Conservation (phyloP, 2,113 vertebrate genomes). For the Myrmecophaga tridactyla region DNA sequence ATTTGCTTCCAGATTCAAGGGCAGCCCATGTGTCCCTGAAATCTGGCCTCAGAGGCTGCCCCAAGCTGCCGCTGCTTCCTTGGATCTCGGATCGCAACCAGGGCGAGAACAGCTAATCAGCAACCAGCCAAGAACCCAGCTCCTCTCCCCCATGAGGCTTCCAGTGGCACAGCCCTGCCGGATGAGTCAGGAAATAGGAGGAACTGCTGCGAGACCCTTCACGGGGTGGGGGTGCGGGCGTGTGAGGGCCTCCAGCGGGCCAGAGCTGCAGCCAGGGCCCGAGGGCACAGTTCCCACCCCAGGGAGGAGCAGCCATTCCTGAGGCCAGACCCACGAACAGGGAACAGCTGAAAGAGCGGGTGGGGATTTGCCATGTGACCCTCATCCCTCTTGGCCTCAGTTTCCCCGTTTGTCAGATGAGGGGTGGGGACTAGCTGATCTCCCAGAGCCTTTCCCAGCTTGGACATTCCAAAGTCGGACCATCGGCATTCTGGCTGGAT, state of each 20-base stretch:
- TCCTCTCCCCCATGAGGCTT: not conserved
- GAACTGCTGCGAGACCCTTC: not conserved
- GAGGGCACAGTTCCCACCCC: not conserved
- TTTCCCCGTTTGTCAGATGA: not conserved
- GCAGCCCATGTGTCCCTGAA: not conserved
- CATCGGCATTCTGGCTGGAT: not conserved
- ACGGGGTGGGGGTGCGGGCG: not conserved
- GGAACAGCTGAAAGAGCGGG: not conserved
- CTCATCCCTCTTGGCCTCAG: not conserved
- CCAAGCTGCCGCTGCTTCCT: not conserved
- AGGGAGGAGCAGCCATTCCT: not conserved
- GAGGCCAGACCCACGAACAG: not conserved
- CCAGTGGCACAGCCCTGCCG: not conserved
- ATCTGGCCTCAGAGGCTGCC: not conserved
- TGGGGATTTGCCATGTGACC: not conserved
- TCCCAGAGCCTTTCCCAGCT: not conserved
- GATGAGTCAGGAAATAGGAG: not conserved
- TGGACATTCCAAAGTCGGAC: not conserved
- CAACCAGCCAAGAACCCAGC: not conserved
- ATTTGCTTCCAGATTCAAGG: not conserved
- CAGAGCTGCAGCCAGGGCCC: not conserved
- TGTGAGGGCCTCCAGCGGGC: not conserved
- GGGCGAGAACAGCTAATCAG: not conserved
- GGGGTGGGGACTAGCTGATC: not conserved
- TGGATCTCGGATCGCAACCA: not conserved